Conservation (phyloP, 2,797 vertebrate genomes). For the Poeciliopsis paucimaculata region DNA sequence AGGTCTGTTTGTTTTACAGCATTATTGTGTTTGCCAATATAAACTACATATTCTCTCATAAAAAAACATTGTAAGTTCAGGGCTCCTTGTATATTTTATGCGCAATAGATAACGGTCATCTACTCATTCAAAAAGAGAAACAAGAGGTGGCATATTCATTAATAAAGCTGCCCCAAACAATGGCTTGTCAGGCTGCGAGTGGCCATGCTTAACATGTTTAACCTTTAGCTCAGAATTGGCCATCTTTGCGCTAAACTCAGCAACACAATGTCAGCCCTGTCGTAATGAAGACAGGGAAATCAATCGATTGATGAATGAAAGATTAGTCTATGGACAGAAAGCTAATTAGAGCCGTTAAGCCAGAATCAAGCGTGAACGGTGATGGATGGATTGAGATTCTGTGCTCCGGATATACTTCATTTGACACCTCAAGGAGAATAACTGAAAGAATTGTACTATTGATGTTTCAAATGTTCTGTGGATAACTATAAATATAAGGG, state of each 20-base stretch:
- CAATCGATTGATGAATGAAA: conserved; percentile 82
- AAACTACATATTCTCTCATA: neutral
- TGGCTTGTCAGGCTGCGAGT: conserved; percentile 42
- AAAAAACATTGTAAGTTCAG: neutral
- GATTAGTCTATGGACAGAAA: conserved; percentile 79
- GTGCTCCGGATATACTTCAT: conserved; percentile 72
- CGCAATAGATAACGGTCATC: conserved; percentile 18
- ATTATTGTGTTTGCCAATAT: neutral
- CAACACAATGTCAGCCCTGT: conserved; percentile 56
- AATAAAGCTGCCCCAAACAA: conserved; percentile 55
- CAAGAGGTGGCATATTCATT: conserved; percentile 57
- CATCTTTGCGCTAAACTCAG: conserved; percentile 59
- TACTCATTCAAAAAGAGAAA: conserved; percentile 28
- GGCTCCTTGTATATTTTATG: conserved; percentile 5
- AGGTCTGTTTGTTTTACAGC: neutral
- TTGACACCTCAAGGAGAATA: conserved; percentile 67
- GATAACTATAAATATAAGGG: neutral
- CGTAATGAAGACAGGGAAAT: conserved; percentile 80
- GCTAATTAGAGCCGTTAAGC: conserved; percentile 74
- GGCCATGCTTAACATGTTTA: conserved; percentile 71
- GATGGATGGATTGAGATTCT: conserved; percentile 70
- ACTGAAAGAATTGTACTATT: conserved; percentile 71
- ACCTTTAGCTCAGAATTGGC: conserved; percentile 69
- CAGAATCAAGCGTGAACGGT: conserved; percentile 61
- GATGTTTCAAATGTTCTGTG: conserved; percentile 45